Evolutionary conservation across 2,888 invertebrate species (phyloP), one percentile per base, ranked within the genome.

Genomic region (Nowickia ferox): DNA sequence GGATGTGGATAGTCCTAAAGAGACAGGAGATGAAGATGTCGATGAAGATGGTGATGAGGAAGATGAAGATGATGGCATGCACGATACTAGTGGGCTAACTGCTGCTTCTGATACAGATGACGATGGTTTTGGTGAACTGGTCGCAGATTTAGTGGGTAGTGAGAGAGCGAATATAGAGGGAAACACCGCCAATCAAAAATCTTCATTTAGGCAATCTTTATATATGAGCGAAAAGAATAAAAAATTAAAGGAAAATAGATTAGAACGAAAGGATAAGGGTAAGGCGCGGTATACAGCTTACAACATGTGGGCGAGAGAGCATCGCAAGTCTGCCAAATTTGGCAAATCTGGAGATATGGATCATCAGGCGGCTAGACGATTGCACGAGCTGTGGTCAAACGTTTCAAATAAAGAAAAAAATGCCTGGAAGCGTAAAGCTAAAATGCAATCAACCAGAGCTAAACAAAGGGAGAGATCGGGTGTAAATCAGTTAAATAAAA

Each of bases 381-480:
- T 98, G 13, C 97, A 97, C 51, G 97, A 98, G 91, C 94, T 98
- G 92, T 98, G 98, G 98, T 96, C 97, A 44, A 96, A 96, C 89
- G 96, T 97, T 68, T 94, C 94, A n/a, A 93, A 94, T 86, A 92
- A 93, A 87, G 93, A 96, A 89, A 95, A 96, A 42, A 95, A 95
- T 88, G 93, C 95, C 82, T 97, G 97, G 97, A 96, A 96, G 87
- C 94, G 97, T 42, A 96, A 96, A 87, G 97, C 97, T 0, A 97
- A 97, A 92, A 87, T 89, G 13, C 89, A 91, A 77, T 89, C 91
- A 9, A 87, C 89, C 9, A 89, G 88, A 77, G 89, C 89, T 0
- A 89, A 89, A 11, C 87, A 89, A 42, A 87, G 89, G 0, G 90
- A 90, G 55, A 88, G 80, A 1, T 44, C 80, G 5, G 76, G 75